A percentile compares a stretch with the other conserved stretches of the same genome.
phyloP scores from a whole-genome alignment of 2,888 invertebrate genomes.

The Andrena bucephala region DNA sequence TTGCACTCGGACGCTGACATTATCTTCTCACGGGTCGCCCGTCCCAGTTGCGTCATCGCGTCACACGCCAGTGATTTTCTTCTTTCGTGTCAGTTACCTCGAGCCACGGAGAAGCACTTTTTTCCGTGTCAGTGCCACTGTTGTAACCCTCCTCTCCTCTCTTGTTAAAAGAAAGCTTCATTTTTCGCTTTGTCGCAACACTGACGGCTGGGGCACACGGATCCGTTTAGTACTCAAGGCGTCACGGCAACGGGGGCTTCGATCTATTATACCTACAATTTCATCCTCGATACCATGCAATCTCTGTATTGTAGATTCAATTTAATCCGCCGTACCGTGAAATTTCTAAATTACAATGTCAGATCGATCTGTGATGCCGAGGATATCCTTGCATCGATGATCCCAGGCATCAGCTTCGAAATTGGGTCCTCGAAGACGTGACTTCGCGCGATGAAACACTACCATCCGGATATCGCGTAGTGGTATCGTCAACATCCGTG shows the following conservation, averaged over 20 bases:
- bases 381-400: no score
- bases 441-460: background rate
- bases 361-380: no score
- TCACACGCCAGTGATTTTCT: constrained; percentile 56
- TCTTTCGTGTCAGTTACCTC: constrained; percentile 38
- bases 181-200: background rate
- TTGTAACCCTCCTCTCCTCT: constrained; percentile 12
- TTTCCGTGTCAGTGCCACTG: constrained; percentile 21
- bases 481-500: background rate
- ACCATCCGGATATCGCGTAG: no score
- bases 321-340: no score
- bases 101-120: constrained; percentile 10
- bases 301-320: no score
- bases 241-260: no score
- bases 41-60: constrained; percentile 64
- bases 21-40: constrained; percentile 69
- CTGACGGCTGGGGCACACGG: no score
- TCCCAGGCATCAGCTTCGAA: no score
- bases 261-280: no score
- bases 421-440: background rate
- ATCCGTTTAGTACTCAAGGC: no score
- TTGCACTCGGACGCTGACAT: constrained; percentile 77
- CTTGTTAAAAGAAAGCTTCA: background rate
- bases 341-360: no score
- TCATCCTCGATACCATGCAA: no score